Percentiles rank a stretch among this genome's conserved stretches.
Evolutionary conservation across 2,888 invertebrate species (phyloP).

Genomic region (Emmelina monodactyla): DNA sequence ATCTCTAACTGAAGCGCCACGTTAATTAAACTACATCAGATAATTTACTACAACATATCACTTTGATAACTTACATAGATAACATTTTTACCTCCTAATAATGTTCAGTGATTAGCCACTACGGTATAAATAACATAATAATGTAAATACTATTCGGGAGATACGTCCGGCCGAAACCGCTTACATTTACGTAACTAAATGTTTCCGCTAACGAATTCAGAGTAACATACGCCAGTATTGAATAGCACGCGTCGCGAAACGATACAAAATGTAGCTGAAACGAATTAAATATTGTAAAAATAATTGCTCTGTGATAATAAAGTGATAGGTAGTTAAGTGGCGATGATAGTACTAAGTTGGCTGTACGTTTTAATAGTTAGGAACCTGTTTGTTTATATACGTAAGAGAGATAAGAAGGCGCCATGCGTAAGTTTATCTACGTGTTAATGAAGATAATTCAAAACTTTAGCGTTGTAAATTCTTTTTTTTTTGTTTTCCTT

Average conservation of each 20-base stretch:
- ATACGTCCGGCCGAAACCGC: background rate
- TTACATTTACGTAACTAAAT: conserved; percentile 1
- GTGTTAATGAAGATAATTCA: background rate
- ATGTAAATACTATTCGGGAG: background rate
- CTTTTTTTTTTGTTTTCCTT: too few species aligned
- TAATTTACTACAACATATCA: too few species aligned
- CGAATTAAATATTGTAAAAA: conserved; percentile 6
- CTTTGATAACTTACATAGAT: too few species aligned
- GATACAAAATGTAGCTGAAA: conserved; percentile 13
- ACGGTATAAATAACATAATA: too few species aligned
- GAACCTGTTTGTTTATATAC: conserved; percentile 22
- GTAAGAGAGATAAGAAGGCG: background rate
- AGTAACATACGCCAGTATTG: background rate
- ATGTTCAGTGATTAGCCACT: too few species aligned
- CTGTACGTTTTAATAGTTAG: conserved; percentile 26
- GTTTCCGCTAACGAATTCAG: background rate
- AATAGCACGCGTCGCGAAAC: conserved; percentile 3
- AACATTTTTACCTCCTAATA: too few species aligned
- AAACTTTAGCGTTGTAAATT: too few species aligned
- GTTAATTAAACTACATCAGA: too few species aligned
- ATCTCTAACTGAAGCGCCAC: too few species aligned
- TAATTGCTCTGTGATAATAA: conserved; percentile 37
- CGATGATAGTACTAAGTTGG: conserved; percentile 53
- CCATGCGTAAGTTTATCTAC: background rate
- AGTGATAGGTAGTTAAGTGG: conserved; percentile 31